Evolutionary conservation across 2,888 invertebrate genomes (phyloP).

Genomic region (Conus canariensis): DNA sequence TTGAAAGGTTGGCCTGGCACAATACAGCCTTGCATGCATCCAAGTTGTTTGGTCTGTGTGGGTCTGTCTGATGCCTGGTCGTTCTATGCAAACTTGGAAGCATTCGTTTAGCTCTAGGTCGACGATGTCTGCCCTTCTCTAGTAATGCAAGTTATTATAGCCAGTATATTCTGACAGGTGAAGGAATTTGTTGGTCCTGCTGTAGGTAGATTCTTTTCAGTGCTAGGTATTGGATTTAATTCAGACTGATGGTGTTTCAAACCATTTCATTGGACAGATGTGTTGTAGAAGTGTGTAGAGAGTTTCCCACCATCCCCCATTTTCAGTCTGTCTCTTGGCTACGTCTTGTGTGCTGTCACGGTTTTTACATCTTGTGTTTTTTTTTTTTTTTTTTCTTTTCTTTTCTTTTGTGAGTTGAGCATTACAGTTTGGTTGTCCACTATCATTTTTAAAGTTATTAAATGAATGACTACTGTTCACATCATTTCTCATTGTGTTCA

Average conservation of each 20-base stretch:
- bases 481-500: conserved; percentile 18
- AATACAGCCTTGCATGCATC: not conserved
- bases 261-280: not conserved
- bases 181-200: no score
- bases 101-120: not conserved
- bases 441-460: conserved; percentile 34
- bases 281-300: not conserved
- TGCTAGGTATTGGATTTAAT: no score
- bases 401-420: conserved; percentile 3
- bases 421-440: conserved; percentile 25
- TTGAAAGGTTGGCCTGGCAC: no score
- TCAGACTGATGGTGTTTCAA: no score
- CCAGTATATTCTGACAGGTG: no score
- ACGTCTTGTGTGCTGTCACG: conserved; percentile 9
- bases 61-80: not conserved
- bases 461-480: not conserved
- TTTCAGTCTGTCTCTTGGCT: not conserved
- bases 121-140: no score
- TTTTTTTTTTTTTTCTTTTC: not conserved
- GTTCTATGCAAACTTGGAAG: conserved; percentile 15
- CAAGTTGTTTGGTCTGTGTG: not conserved
- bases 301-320: not conserved
- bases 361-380: conserved; percentile 17
- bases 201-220: no score
- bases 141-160: no score